Conservation (phyloP, 1,140 invertebrate species). For the Daktulosphaira vitifoliae region DNA sequence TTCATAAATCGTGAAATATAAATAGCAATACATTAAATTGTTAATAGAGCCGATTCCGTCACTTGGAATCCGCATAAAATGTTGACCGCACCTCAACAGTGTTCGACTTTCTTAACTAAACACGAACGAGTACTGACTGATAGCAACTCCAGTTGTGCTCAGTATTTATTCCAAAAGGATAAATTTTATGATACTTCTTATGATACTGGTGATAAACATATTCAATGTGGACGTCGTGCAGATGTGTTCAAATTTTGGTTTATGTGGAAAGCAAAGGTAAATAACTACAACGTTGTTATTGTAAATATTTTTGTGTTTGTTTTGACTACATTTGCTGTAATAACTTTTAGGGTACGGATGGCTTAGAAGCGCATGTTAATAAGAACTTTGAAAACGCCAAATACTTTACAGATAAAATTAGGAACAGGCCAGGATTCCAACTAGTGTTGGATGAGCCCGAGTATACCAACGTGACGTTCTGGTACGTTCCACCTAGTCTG, state of each 20-base stretch:
- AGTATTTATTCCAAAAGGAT: slow-evolving; percentile 91
- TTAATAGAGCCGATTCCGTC: slow-evolving; percentile 71
- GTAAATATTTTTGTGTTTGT: too few relatives aligned
- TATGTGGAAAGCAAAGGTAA: slow-evolving; percentile 88
- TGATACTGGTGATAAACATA: slow-evolving; percentile 89
- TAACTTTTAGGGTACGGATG: slow-evolving; percentile 65
- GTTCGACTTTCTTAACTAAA: slow-evolving; percentile 70
- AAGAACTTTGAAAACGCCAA: slow-evolving; percentile 63
- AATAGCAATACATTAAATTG: too few relatives aligned
- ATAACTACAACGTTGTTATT: too few relatives aligned
- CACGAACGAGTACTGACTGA: slow-evolving; percentile 58
- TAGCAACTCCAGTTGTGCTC: slow-evolving; percentile 61
- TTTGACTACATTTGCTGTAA: too few relatives aligned
- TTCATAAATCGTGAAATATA: neutral
- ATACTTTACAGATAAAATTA: slow-evolving; percentile 61
- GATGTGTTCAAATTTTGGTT: slow-evolving; percentile 95
- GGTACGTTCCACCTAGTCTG: slow-evolving; percentile 80
- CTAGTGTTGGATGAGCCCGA: slow-evolving; percentile 71
- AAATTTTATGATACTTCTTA: slow-evolving; percentile 90
- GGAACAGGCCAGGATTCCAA: slow-evolving; percentile 58
- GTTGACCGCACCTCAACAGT: slow-evolving; percentile 80
- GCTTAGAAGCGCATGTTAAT: slow-evolving; percentile 71
- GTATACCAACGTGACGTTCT: slow-evolving; percentile 91
- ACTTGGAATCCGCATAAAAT: slow-evolving; percentile 93
- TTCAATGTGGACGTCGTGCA: slow-evolving; percentile 85